Percentiles rank a stretch among this genome's conserved stretches.
These are phyloP conservation scores for Heliconius congener DNA, from an alignment of 1,140 invertebrate genomes.

Conservation along the genomic window DNA sequence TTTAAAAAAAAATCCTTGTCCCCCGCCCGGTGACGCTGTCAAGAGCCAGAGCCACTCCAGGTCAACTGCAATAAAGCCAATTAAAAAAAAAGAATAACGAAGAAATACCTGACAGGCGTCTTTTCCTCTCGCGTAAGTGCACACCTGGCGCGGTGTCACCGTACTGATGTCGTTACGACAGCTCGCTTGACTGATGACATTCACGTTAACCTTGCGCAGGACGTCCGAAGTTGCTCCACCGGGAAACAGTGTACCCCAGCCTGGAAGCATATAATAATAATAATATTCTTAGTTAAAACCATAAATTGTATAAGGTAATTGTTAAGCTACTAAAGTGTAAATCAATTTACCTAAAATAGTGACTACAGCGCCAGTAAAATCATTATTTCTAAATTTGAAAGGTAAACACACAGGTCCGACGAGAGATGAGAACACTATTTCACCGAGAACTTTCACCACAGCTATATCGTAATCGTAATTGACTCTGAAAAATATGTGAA, in stretches of 20 bases:
- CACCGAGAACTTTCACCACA: conserved; percentile 76
- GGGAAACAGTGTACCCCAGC: conserved; percentile 84
- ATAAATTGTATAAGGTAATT: no score
- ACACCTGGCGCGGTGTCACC: conserved; percentile 83
- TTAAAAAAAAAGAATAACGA: no score
- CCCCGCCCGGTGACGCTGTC: no score
- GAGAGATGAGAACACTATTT: conserved; percentile 79
- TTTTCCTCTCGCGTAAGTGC: conserved; percentile 84
- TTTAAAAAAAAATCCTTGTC: no score
- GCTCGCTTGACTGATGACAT: conserved; percentile 80
- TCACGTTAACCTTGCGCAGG: conserved; percentile 83
- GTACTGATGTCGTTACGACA: conserved; percentile 69
- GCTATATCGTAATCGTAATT: conserved; percentile 84
- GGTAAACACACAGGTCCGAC: conserved; percentile 87
- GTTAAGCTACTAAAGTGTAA: no score
- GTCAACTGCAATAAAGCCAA: no score
- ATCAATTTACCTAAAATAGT: conserved; percentile 77
- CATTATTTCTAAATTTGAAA: conserved; percentile 75
- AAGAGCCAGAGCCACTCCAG: no score
- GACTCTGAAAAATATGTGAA: conserved; percentile 39
- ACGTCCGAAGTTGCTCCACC: conserved; percentile 81
- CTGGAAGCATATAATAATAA: conserved; percentile 60
- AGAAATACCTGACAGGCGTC: conserved; percentile 84
- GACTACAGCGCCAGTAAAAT: conserved; percentile 78
- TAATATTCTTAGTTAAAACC: no score